Evolutionary conservation across 2,113 vertebrate genomes (phyloP), one percentile per base, ranked within the genome.

Genomic region (Geococcyx californianus): DNA sequence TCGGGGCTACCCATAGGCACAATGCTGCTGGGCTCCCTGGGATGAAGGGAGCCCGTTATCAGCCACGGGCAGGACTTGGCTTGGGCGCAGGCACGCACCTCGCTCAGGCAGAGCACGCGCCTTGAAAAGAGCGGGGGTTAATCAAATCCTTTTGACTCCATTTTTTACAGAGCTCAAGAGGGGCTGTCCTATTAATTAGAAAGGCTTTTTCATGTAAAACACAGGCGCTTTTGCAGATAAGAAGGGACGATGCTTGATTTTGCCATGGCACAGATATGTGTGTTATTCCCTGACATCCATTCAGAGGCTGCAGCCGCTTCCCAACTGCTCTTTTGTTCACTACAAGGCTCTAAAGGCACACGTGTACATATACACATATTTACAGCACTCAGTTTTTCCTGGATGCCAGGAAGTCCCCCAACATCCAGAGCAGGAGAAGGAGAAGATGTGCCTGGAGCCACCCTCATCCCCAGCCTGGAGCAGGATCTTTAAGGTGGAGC

Each of bases 161-260:
- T 86, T 91, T 90, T 94, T 96, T 77, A 76, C 74, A 25, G 23
- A 83, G 95, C 90, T 96, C 79, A 21, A 77, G 95, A 96, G 88
- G 94, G 94, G 75, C 75, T 45, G 92, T 86, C 85, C 88, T 94
- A 38, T 92, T 96, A 97, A 95, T 95, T 93, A 89, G 90, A 94
- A 94, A 93, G 88, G 88, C 67, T 96, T 95, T 97, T 86, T 91
- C 88, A 94, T 93, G 95, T 95, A 80, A 93, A 94, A 95, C 95
- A 92, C 85, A 23, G 62, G 82, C 66, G 84, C 67, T 78, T 44
- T 13, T 7, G 84, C 93, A 90, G 95, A 97, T 95, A 95, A 97
- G 95, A 44, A 76, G 58, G 83, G 78, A 44, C 9, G 21, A 10
- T 2, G 81, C 95, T 90, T 40, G 92, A 67, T 95, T 91, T 75